phyloP scores from a whole-genome alignment of 2,888 invertebrate genomes.

The Muscina levida region DNA sequence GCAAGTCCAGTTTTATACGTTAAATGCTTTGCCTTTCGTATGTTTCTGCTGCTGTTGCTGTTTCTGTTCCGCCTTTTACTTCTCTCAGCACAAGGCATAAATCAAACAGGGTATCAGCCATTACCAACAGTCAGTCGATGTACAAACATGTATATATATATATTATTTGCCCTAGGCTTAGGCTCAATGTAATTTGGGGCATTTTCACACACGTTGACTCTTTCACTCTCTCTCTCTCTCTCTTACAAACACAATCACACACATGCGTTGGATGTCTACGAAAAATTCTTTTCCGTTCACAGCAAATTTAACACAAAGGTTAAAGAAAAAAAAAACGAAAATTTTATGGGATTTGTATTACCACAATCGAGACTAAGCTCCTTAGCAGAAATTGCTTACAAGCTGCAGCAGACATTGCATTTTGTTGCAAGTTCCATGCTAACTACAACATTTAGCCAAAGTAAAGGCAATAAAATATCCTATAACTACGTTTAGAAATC shows the following conservation, averaged over 20 bases:
- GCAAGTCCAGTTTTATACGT: constrained; percentile 27
- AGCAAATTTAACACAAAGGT: constrained; percentile 11
- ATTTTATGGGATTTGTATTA: too few species aligned
- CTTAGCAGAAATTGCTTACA: constrained; percentile 22
- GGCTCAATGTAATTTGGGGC: constrained; percentile 42
- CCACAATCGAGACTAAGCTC: constrained; percentile 36
- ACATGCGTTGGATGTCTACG: not conserved
- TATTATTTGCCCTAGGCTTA: constrained; percentile 16
- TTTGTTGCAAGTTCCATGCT: constrained; percentile 11
- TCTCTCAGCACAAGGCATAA: not conserved
- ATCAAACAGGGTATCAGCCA: constrained; percentile 12
- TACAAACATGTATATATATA: not conserved
- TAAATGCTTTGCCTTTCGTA: constrained; percentile 7
- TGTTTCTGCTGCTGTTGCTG: not conserved
- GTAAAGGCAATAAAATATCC: too few species aligned
- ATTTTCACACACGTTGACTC: not conserved
- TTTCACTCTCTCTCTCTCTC: too few species aligned
- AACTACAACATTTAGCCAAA: not conserved
- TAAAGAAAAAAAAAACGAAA: not conserved
- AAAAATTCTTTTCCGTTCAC: not conserved
- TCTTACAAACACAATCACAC: not conserved
- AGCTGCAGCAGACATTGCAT: constrained; percentile 15
- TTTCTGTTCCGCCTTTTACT: not conserved
- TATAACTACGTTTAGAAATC: not conserved
- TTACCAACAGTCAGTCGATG: constrained; percentile 12